phyloP scores from a whole-genome alignment of 2,888 invertebrate species.

The Amphipyra tragopoginis region DNA sequence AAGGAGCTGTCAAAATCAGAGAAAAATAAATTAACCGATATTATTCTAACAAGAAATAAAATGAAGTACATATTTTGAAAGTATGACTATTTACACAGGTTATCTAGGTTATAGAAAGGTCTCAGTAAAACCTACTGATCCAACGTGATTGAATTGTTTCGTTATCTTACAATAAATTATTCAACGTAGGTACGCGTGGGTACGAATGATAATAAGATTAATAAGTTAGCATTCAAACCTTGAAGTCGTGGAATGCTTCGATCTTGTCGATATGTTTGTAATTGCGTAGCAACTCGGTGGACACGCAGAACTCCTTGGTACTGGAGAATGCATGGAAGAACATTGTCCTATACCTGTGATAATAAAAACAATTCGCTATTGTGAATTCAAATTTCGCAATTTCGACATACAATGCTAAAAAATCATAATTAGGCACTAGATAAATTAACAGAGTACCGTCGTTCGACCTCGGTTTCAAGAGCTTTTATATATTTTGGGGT shows the following conservation, averaged over 20 bases:
- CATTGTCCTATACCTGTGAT: constrained; percentile 91
- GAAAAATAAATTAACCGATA: constrained; percentile 1
- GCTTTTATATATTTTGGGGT: constrained; percentile 67
- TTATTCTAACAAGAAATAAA: too few relatives aligned
- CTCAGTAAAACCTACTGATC: constrained; percentile 12
- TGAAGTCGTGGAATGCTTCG: constrained; percentile 92
- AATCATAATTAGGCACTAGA: constrained; percentile 44
- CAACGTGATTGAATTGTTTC: constrained; percentile 30
- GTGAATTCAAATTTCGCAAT: constrained; percentile 38
- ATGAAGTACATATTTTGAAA: too few relatives aligned
- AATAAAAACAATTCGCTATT: constrained; percentile 57
- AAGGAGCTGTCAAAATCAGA: constrained; percentile 82
- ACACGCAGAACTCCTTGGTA: constrained; percentile 94
- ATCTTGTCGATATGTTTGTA: constrained; percentile 92
- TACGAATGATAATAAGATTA: constrained; percentile 42
- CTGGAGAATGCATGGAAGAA: constrained; percentile 96
- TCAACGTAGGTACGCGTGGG: constrained; percentile 32
- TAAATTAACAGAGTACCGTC: constrained; percentile 38
- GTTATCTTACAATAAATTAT: constrained; percentile 42
- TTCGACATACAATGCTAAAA: constrained; percentile 44
- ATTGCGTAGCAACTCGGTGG: constrained; percentile 93
- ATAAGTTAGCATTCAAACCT: constrained; percentile 82
- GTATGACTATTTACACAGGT: neutral
- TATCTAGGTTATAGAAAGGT: constrained; percentile 37
- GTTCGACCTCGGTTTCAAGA: constrained; percentile 60